A percentile compares a stretch with the other conserved stretches of the same genome.
phyloP scores from a whole-genome alignment of 2,888 invertebrate species.

The Lycophotia porphyrea region DNA sequence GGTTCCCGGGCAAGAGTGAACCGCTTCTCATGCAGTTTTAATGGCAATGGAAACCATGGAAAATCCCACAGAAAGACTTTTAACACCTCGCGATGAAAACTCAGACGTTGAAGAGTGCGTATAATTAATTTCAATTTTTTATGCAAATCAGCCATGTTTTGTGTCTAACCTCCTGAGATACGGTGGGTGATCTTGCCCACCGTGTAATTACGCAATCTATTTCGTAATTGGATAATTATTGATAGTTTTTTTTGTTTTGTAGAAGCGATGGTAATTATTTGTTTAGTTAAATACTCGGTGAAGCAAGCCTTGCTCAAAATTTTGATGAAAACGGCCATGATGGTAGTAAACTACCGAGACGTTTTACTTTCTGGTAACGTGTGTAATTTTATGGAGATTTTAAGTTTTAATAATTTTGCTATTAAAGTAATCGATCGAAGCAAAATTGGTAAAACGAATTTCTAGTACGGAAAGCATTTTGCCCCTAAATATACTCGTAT shows the following conservation, averaged over 20 bases:
- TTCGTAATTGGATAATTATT: slow-evolving; percentile 45
- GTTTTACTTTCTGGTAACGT: slow-evolving; percentile 11
- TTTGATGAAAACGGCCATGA: slow-evolving; percentile 30
- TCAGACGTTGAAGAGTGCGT: slow-evolving; percentile 70
- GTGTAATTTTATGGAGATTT: neutral
- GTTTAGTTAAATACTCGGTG: slow-evolving; percentile 22
- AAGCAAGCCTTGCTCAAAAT: slow-evolving; percentile 34
- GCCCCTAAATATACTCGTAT: neutral
- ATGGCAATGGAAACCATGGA: slow-evolving; percentile 48
- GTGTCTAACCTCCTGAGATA: slow-evolving; percentile 26
- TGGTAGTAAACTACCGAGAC: slow-evolving; percentile 4
- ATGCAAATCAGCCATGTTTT: slow-evolving; percentile 30
- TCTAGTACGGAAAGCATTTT: neutral
- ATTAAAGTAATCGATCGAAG: too few species aligned
- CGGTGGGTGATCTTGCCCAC: slow-evolving; percentile 34
- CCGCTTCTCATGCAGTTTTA: slow-evolving; percentile 31
- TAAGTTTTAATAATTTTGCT: too few species aligned
- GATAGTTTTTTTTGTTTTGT: slow-evolving; percentile 19
- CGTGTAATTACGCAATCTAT: slow-evolving; percentile 54
- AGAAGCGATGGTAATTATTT: slow-evolving; percentile 24
- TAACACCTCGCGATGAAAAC: slow-evolving; percentile 28
- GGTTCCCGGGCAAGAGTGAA: slow-evolving; percentile 30
- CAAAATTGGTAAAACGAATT: too few species aligned
- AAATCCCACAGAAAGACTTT: slow-evolving; percentile 45
- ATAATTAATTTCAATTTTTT: slow-evolving; percentile 35